These are phyloP conservation scores for Ectemnius lituratus DNA, from an alignment of 2,888 invertebrate genomes.

Conservation along the genomic window DNA sequence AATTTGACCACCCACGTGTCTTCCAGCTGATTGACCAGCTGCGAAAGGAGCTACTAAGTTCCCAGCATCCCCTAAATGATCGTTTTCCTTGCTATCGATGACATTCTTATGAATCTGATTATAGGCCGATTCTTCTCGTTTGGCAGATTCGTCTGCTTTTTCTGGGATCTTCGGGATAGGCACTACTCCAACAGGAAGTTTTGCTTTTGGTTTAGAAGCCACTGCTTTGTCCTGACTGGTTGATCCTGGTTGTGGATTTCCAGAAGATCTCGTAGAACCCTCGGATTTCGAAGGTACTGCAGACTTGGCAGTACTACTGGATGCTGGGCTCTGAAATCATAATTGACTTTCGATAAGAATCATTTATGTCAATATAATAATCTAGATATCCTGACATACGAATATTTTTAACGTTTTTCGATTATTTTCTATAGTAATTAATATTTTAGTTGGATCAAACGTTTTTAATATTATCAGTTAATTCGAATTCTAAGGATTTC, in stretches of 20 bases:
- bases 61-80: conserved; percentile 35
- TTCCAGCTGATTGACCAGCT: conserved; percentile 24
- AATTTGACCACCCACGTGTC: conserved; percentile 61
- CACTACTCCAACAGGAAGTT: conserved; percentile 72
- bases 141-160: conserved; percentile 49
- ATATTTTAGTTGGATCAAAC: too few species aligned
- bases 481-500: too few species aligned
- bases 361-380: too few species aligned
- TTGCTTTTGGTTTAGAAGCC: conserved; percentile 60
- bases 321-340: conserved; percentile 45
- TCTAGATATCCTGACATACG: too few species aligned
- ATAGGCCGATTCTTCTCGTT: conserved; percentile 48
- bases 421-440: too few species aligned
- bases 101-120: conserved; percentile 35
- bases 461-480: too few species aligned
- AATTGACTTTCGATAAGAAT: too few species aligned
- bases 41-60: conserved; percentile 51
- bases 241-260: conserved; percentile 27
- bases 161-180: conserved; percentile 71
- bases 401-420: too few species aligned
- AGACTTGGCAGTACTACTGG: conserved; percentile 43
- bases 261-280: conserved; percentile 41
- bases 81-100: conserved; percentile 50
- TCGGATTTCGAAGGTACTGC: conserved; percentile 36
- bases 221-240: conserved; percentile 33